These are phyloP conservation scores for Oreohelix idahoensis DNA, from an alignment of 1,140 invertebrate species.

Conservation along the genomic window DNA sequence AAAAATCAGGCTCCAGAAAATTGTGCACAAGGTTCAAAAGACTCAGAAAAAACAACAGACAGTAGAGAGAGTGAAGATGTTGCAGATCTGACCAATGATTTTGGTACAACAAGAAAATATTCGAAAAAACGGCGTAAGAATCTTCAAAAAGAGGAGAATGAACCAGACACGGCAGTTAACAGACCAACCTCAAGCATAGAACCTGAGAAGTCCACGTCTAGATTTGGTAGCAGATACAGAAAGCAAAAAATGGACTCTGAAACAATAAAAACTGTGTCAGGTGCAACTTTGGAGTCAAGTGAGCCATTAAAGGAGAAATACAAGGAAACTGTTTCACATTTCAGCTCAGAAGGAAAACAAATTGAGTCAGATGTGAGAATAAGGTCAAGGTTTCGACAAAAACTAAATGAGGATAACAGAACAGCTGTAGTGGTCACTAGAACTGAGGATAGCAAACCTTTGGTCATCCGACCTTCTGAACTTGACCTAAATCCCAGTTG, in stretches of 20 bases:
- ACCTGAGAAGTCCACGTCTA: neutral
- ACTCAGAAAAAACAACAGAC: neutral
- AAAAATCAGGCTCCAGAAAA: neutral
- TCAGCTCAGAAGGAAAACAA: neutral
- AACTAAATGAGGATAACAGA: neutral
- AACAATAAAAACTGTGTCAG: neutral
- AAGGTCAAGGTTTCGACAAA: neutral
- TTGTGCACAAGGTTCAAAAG: neutral
- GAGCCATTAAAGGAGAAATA: neutral
- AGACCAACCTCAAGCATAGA: neutral
- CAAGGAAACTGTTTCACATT: neutral
- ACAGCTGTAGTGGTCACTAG: neutral
- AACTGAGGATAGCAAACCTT: neutral
- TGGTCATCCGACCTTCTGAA: neutral
- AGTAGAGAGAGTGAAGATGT: neutral
- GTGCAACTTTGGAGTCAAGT: neutral
- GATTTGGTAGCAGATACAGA: neutral
- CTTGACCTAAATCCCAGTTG: neutral
- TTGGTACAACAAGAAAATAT: slow-evolving; percentile 9
- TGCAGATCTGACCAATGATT: neutral
- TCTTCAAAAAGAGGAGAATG: neutral
- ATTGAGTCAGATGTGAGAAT: neutral
- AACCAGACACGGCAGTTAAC: neutral
- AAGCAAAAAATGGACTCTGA: neutral
- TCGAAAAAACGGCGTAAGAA: neutral